These are phyloP conservation scores for Scolopax bukidnonensis DNA, from an alignment of 2,797 vertebrate species.

Conservation along the genomic window DNA sequence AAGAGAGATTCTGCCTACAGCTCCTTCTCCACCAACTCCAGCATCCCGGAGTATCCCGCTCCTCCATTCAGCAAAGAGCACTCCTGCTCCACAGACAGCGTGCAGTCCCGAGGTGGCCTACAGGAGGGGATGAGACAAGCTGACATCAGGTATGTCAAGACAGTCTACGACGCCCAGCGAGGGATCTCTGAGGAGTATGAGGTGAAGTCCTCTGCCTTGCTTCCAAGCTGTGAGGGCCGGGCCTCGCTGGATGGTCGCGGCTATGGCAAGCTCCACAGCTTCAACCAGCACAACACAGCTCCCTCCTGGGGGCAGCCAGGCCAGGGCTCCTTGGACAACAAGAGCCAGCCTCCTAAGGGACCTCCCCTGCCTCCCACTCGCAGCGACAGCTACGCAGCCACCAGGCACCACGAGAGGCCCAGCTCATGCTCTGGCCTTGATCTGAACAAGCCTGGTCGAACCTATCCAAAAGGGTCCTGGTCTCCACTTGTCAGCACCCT, in stretches of 20 bases:
- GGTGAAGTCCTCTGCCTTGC: conserved; percentile 79
- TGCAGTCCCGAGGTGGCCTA: conserved; percentile 68
- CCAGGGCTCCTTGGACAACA: conserved; percentile 77
- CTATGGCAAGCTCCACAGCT: conserved; percentile 47
- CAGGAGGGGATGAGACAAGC: conserved; percentile 86
- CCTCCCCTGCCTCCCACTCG: conserved; percentile 87
- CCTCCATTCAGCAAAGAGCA: conserved; percentile 81
- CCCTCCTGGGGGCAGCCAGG: conserved; percentile 75
- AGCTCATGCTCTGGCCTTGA: conserved; percentile 89
- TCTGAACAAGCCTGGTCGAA: conserved; percentile 79
- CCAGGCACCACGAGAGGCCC: conserved; percentile 88
- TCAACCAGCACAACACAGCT: conserved; percentile 76
- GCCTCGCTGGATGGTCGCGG: conserved; percentile 7
- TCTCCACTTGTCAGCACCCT: conserved; percentile 77
- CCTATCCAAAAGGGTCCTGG: conserved; percentile 82
- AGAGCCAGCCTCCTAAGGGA: conserved; percentile 70
- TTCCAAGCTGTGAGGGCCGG: conserved; percentile 59
- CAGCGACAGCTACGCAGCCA: conserved; percentile 91
- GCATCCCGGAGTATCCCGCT: conserved; percentile 88
- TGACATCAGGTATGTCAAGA: conserved; percentile 86
- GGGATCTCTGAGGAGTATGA: conserved; percentile 87
- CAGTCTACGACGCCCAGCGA: conserved; percentile 84
- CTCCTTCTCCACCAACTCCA: conserved; percentile 95
- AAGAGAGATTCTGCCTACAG: conserved; percentile 97
- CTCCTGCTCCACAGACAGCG: conserved; percentile 84